These are phyloP conservation scores for Mola mola DNA, from an alignment of 2,113 vertebrate genomes.

Conservation along the genomic window DNA sequence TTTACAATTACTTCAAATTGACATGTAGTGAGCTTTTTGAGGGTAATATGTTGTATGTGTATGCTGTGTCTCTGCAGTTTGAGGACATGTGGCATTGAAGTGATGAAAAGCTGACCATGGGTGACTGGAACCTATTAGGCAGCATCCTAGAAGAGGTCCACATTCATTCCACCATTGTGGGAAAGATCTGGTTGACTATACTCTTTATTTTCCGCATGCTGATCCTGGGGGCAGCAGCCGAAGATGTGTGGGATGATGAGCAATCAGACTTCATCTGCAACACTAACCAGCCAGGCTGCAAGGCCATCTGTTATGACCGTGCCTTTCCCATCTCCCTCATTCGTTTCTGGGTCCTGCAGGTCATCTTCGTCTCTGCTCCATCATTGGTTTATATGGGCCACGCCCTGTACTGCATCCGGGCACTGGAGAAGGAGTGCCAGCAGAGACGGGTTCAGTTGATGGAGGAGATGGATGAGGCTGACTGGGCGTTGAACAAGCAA, in stretches of 20 bases:
- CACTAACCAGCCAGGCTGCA: constrained; percentile 94
- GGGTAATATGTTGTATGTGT: not conserved
- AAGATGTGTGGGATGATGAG: constrained; percentile 95
- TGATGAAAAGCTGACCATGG: constrained; percentile 81
- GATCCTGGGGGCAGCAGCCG: constrained; percentile 91
- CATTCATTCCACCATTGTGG: constrained; percentile 92
- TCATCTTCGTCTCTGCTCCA: constrained; percentile 95
- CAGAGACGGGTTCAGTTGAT: constrained; percentile 82
- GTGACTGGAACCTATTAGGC: constrained; percentile 95
- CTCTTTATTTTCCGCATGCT: constrained; percentile 96
- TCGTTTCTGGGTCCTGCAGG: constrained; percentile 94
- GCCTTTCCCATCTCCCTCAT: constrained; percentile 95
- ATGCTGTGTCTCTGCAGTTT: constrained; percentile 59
- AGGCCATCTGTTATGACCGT: constrained; percentile 90
- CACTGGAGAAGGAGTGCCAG: constrained; percentile 90
- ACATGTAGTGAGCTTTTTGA: no score
- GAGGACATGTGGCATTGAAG: constrained; percentile 80
- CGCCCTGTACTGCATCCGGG: constrained; percentile 87
- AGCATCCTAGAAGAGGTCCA: constrained; percentile 95
- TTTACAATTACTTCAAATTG: no score
- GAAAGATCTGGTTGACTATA: constrained; percentile 96
- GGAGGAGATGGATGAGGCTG: constrained; percentile 85
- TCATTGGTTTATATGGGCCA: constrained; percentile 96
- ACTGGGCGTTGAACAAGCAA: constrained; percentile 83
- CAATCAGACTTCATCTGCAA: constrained; percentile 94